Conservation (phyloP, 2,888 invertebrate genomes). For the Metalampra italica region DNA sequence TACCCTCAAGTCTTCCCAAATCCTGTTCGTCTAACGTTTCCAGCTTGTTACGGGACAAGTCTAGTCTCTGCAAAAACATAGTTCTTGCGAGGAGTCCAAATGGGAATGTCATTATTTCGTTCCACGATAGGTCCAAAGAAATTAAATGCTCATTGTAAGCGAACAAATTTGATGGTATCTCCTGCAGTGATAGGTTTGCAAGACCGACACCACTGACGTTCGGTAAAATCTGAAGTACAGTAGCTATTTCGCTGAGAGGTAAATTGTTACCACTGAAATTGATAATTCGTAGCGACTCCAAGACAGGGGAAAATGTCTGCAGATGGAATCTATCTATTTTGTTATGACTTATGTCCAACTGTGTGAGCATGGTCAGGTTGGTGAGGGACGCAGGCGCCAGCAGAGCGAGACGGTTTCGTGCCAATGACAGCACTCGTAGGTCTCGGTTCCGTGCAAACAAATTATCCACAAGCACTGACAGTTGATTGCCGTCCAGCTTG, state of each 20-base stretch:
- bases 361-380: constrained; percentile 82
- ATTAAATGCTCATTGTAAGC: constrained; percentile 79
- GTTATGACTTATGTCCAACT: constrained; percentile 87
- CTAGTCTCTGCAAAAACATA: constrained; percentile 80
- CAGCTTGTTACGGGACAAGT: constrained; percentile 86
- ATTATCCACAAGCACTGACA: constrained; percentile 86
- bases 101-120: constrained; percentile 80
- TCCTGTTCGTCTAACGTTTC: constrained; percentile 79
- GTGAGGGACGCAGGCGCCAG: constrained; percentile 85
- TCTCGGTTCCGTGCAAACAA: constrained; percentile 81
- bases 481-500: constrained; percentile 86
- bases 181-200: constrained; percentile 78
- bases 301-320: constrained; percentile 78
- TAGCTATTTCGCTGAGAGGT: constrained; percentile 74
- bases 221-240: constrained; percentile 76
- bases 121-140: constrained; percentile 85
- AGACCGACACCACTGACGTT: constrained; percentile 78
- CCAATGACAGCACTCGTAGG: constrained; percentile 78
- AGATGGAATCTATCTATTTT: constrained; percentile 84
- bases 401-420: constrained; percentile 85
- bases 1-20: constrained; percentile 77
- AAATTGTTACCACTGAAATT: constrained; percentile 85
- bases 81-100: constrained; percentile 76
- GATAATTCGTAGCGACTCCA: constrained; percentile 80
- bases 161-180: constrained; percentile 78